Evolutionary conservation across 1,140 invertebrate species (phyloP).

Genomic region (Leguminivora glycinivorella): DNA sequence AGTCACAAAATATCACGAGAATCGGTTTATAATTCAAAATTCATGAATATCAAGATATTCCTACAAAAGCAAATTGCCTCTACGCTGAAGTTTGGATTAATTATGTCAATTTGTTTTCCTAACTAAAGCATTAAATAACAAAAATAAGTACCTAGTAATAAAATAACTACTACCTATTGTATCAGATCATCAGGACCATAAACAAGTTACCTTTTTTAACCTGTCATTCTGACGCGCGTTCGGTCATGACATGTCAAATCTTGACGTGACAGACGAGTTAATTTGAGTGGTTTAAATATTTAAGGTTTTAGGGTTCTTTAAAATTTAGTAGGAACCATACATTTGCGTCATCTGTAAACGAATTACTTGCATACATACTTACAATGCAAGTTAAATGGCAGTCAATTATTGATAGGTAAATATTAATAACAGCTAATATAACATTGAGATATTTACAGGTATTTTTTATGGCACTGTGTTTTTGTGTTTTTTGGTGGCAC

Average conservation of each 20-base stretch:
- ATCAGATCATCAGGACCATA: not conserved
- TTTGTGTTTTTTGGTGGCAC: too few relatives aligned
- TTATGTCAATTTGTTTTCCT: not conserved
- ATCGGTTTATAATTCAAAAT: too few relatives aligned
- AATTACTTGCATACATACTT: too few relatives aligned
- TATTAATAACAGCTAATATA: too few relatives aligned
- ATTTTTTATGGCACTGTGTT: too few relatives aligned
- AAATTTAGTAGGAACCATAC: not conserved
- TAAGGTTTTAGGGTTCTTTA: constrained; percentile 35
- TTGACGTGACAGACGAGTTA: constrained; percentile 58
- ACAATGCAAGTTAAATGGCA: too few relatives aligned
- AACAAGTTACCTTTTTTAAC: constrained; percentile 30
- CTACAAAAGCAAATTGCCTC: too few relatives aligned
- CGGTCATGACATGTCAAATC: constrained; percentile 57
- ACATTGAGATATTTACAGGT: too few relatives aligned
- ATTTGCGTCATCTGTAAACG: not conserved
- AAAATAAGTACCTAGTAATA: not conserved
- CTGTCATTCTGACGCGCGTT: constrained; percentile 43
- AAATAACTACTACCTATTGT: not conserved
- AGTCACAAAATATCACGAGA: too few relatives aligned
- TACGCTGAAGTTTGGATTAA: too few relatives aligned
- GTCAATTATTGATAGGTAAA: too few relatives aligned
- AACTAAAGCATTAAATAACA: not conserved
- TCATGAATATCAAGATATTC: too few relatives aligned
- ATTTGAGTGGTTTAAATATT: constrained; percentile 52